Evolutionary conservation across 92 coral and sea anemone genomes (phyloP), one percentile per base, ranked within the genome.

Genomic region (Epizoanthus fatuus): DNA sequence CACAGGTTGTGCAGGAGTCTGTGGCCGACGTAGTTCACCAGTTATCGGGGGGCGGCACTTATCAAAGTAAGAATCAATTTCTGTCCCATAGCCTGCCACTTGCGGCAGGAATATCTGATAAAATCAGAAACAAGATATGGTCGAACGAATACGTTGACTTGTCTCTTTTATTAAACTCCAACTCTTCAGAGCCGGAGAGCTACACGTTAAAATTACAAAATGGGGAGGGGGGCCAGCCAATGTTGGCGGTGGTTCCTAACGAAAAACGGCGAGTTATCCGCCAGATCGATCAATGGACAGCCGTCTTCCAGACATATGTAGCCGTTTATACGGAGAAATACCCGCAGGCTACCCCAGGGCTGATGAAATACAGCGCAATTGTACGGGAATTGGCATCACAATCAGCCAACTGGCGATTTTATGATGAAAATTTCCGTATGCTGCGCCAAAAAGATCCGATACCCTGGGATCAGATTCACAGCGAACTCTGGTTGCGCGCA

Each of bases 361-460:
- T 42, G 8, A 88, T 88, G 91, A 81, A 88, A 37, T 75, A 75
- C 76, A 83, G 91, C 14, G 71, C 69, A 17, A 85, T 13, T 44
- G 70, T 84, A 0, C 68, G 89, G 13, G 89, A 89, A 52, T 69
- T 89, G 1, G 86, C 89, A 6, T 0, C 67, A 5, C 66, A 74
- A 44, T 89, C 81, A 40, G 74, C 74, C 19, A 84, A 84, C 54
- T 89, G 92, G 89, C 75, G 63, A 74, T 86, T 79, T 73, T 85
- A 80, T 59, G 90, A 90, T 35, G 70, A 84, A 69, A 84, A 69
- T 72, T 84, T 89, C 12, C 63, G 89, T 10, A 62, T 69, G 72
- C 20, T 88, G 44, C 59, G 68, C 14, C 49, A 87, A 20, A 49
- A 62, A 5, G 56, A 70, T 15, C 22, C 56, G 2, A 40, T 88